Conservation (phyloP, 2,888 invertebrate genomes). For the Cataglyphis cursor region DNA sequence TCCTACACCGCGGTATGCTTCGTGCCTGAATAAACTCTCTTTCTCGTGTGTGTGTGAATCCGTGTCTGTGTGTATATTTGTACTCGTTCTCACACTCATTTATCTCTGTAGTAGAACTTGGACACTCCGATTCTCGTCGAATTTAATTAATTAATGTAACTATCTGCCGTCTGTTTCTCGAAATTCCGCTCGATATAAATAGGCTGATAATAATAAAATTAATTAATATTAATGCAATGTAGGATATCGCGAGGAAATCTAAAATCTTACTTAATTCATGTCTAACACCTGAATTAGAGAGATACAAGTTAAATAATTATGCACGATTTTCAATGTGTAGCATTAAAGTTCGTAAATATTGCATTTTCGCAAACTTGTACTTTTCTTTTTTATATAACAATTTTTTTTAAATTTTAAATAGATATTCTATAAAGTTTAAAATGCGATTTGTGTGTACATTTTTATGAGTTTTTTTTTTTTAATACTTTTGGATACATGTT, state of each 20-base stretch:
- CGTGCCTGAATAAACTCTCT: slow-evolving; percentile 59
- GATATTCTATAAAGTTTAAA: background rate
- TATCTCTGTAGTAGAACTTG: background rate
- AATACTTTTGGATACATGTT: background rate
- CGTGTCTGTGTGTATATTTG: background rate
- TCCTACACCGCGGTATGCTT: slow-evolving; percentile 72
- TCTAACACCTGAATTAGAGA: background rate
- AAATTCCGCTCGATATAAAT: background rate
- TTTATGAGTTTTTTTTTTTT: background rate
- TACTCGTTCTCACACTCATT: background rate
- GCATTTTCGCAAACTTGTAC: background rate
- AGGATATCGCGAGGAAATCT: background rate
- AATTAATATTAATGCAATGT: background rate
- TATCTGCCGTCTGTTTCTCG: background rate
- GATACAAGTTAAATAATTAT: no score
- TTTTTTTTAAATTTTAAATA: background rate
- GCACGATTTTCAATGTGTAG: background rate
- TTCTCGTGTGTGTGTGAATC: background rate
- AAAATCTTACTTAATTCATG: background rate
- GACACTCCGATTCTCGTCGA: background rate
- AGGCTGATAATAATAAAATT: background rate
- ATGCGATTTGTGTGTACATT: background rate
- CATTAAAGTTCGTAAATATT: background rate
- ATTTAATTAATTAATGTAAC: background rate
- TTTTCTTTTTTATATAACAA: background rate